These are phyloP conservation scores for Thaleichthys pacificus DNA, from an alignment of 2,797 vertebrate genomes.

Conservation along the genomic window DNA sequence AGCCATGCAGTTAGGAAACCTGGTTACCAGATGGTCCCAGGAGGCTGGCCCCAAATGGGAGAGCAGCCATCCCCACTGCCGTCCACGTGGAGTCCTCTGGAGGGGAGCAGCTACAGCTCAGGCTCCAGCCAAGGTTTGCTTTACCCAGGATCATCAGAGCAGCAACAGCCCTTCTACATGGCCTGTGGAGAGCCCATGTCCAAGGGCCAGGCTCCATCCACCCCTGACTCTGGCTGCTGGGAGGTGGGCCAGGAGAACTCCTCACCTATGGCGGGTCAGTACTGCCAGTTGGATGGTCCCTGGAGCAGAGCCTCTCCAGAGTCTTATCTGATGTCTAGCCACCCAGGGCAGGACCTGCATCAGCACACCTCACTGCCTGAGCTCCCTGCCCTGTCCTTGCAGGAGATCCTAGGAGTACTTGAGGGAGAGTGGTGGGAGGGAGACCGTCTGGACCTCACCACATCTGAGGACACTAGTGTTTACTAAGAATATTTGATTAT, in stretches of 20 bases:
- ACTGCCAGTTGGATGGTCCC: conserved; percentile 47
- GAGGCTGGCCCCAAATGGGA: conserved; percentile 50
- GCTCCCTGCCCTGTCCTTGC: conserved; percentile 60
- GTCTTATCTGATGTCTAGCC: conserved; percentile 16
- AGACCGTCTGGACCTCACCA: conserved; percentile 23
- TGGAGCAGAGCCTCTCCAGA: conserved; percentile 39
- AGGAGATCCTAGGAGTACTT: conserved; percentile 73
- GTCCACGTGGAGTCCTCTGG: conserved; percentile 51
- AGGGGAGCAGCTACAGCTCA: conserved; percentile 44
- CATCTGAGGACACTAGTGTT: conserved; percentile 26
- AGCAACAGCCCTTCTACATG: conserved; percentile 43
- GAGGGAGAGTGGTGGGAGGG: conserved; percentile 67
- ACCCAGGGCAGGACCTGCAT: neutral
- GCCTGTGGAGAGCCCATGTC: conserved; percentile 21
- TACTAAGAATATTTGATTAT: conserved; percentile 46
- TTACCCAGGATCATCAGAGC: conserved; percentile 50
- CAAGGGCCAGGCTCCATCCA: conserved; percentile 44
- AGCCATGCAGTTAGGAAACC: conserved; percentile 35
- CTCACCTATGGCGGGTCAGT: conserved; percentile 22
- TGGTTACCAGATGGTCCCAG: conserved; percentile 27
- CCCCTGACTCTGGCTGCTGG: conserved; percentile 71
- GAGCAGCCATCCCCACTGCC: conserved; percentile 38
- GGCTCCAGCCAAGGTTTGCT: conserved; percentile 35
- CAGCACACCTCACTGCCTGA: conserved; percentile 58
- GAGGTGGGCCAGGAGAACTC: conserved; percentile 51